Base-by-base conservation (phyloP, 2,113 vertebrate species). In the Limanda limanda region DNA sequence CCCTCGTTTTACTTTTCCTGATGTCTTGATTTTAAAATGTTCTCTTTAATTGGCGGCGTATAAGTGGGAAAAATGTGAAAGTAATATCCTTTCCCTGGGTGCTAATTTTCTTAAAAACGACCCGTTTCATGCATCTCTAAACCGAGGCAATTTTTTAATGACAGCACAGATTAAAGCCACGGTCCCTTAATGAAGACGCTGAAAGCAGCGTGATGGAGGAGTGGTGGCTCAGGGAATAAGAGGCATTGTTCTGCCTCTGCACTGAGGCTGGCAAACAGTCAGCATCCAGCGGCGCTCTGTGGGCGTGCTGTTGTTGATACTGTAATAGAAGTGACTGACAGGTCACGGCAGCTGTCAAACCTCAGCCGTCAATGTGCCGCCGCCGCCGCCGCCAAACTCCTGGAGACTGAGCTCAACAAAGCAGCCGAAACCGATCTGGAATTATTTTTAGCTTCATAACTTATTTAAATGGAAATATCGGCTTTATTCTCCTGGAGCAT, bases 291-390 rank as follows among this genome's bases (percentile, higher is more conserved):
- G 25, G 82, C 18, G 57, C 84, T 85, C 72, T 57, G 89, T 87
- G 82, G 82, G 89, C 37, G 82, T 20, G 62, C 77, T 85, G 84
- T 15, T 79, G 86, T 77, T 87, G 86, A 90, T 83, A 90, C 84
- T 81, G 86, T 87, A 88, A 85, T 83, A 83, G 63, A 79, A 77
- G 63, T 88, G 89, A 88, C 59, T 87, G 89, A 88, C 86, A 75
- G 85, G 82, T 82, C 86, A 86, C 64, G 66, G 78, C 84, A 77
- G 80, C 82, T 83, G 84, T 83, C 86, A 83, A 75, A 77, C 78
- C 35, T 56, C 77, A 75, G 86, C 69, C 73, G n/a, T 78, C 83
- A 75, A 9, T 1, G 45, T 31, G 60, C 74, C 13, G 66, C 68
- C 72, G 24, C 71, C 78, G 1, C 25, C 25, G 3, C 25, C 25